Evolutionary conservation across 2,113 vertebrate species (phyloP).

Genomic region (Cephalopterus ornatus): DNA sequence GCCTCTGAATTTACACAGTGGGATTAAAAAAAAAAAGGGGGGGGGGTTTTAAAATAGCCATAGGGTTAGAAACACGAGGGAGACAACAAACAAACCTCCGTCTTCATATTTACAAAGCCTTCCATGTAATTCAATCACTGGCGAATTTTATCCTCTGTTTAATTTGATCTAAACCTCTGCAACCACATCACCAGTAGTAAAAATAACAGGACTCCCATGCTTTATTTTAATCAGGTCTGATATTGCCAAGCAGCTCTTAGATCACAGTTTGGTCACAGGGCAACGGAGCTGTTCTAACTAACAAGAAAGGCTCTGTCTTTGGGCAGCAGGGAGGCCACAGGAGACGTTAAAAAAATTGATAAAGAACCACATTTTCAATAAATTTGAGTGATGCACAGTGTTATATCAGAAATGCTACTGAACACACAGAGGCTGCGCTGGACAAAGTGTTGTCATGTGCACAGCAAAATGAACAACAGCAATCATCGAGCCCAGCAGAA

Average conservation of each 20-base stretch:
- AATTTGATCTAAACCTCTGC: constrained; percentile 35
- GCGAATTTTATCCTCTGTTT: constrained; percentile 38
- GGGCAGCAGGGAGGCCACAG: not conserved
- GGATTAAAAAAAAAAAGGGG: not conserved
- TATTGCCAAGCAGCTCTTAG: not conserved
- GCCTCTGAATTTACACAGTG: not conserved
- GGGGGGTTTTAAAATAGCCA: not conserved
- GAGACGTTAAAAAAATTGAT: not conserved
- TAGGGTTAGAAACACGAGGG: not conserved
- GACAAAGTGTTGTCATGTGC: fast-evolving
- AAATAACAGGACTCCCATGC: not conserved
- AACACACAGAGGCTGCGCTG: not conserved
- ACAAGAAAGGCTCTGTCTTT: not conserved
- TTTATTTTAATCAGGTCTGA: not conserved
- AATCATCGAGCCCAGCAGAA: not conserved
- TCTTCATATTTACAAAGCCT: not conserved
- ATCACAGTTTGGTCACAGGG: not conserved
- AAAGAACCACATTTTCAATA: not conserved
- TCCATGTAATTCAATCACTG: constrained; percentile 5
- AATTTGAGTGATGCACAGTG: not conserved
- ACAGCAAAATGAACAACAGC: not conserved
- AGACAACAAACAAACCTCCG: not conserved
- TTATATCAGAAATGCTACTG: not conserved
- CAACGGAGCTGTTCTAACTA: not conserved
- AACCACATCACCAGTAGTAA: not conserved